Evolutionary conservation across 2,888 invertebrate species (phyloP), one percentile per base, ranked within the genome.

Genomic region (Nemurella pictetii): DNA sequence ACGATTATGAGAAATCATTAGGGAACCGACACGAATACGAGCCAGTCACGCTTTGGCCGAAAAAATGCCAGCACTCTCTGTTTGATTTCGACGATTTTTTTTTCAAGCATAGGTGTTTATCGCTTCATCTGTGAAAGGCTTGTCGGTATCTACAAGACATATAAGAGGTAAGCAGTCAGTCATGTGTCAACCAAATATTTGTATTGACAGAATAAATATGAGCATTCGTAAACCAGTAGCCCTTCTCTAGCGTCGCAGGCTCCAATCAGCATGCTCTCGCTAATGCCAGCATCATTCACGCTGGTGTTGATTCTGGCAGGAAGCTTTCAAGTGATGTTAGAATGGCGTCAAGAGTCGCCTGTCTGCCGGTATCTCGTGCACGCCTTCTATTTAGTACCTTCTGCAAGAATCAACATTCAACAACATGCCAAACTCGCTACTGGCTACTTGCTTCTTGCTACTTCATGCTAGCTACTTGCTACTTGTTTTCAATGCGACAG

Each of bases 141-240:
- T 81, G 32, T 32, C 32, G 80, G 80, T 29, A n/a, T 29, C 29
- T 75, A 29, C 29, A 29, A 30, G 78, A 27, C 27, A 81, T 75
- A 75, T 27, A 26, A 75, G 28, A 26, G 26, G 75, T 75, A 75
- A 55, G 75, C 75, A 75, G 75, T 75, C 75, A 55, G 55, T 55
- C 75, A 27, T 28, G n/a, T 81, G 80, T 35, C 80, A 81, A 35
- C 36, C 36, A 81, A 81, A 36, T 81, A 36, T 81, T 32, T 81
- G 35, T 81, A 36, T 81, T 81, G 80, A 81, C 80, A 81, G 36
- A 81, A 81, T 26, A 26, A 81, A 81, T 81, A 81, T 35, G 80
- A 35, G 32, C 78, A 9, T 55, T 55, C 78, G 26, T 36, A 81
- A 35, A 81, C 80, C 80, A 81, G 80, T 81, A 81, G 80, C 80